Conservation (phyloP, 2,113 vertebrate species). For the Myrmecobius fasciatus region DNA sequence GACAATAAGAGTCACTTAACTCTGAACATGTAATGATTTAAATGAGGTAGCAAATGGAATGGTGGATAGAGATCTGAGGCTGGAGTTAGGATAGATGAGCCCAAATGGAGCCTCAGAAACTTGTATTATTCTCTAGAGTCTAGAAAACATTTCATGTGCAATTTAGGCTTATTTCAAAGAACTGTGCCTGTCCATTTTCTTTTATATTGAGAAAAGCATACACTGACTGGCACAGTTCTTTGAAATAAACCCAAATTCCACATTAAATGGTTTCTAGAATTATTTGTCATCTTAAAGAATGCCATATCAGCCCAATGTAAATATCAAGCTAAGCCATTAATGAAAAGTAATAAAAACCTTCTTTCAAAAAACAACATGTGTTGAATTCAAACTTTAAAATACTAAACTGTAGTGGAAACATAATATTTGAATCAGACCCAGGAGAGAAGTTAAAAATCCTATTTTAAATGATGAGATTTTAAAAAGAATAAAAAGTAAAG, state of each 20-base stretch:
- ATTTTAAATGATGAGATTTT: neutral
- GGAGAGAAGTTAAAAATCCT: neutral
- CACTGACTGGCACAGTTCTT: neutral
- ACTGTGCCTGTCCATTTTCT: neutral
- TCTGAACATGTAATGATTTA: rapidly evolving
- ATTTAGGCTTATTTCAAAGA: too few species aligned
- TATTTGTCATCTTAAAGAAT: neutral
- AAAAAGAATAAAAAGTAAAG: neutral
- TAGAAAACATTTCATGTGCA: too few species aligned
- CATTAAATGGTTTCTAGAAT: neutral
- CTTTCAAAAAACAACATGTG: neutral
- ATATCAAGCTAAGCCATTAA: neutral
- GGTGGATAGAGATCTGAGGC: neutral
- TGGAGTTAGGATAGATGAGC: neutral
- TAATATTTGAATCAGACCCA: neutral
- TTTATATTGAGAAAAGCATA: neutral
- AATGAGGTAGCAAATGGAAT: neutral
- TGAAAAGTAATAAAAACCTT: neutral
- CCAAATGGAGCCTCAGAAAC: neutral
- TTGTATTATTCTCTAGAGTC: neutral
- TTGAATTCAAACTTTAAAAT: neutral
- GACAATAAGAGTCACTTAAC: neutral
- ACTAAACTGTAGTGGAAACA: neutral
- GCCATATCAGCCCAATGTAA: neutral
- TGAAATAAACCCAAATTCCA: neutral